Base-by-base conservation (phyloP, 1,140 invertebrate species). In the Phymastichus coffea region DNA sequence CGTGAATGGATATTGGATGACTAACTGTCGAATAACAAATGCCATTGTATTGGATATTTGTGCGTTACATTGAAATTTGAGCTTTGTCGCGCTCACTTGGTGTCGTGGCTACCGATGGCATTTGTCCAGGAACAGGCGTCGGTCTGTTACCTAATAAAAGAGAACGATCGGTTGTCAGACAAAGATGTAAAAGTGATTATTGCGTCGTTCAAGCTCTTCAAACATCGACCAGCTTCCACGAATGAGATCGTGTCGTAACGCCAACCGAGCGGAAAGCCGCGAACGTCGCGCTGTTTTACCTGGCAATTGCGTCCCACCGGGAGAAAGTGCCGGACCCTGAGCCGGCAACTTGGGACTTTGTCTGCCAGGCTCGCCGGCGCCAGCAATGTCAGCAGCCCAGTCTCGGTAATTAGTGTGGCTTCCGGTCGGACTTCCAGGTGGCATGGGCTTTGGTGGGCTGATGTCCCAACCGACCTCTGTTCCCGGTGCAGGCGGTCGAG, bases 401-500 rank as follows among this genome's bases (percentile, higher is more conserved):
- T 78, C 67, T 33, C 71, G 63, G 51, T 76, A 78, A 7, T 51
- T 66, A 17, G 70, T 64, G 4, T 60, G 63, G 43, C 56, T 61
- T 14, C 40, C 60, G 3, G 59, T 59, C 22, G 56, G 66, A 14
- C 56, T 12, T 41, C 60, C 70, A 1, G 70, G 66, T 14, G 22
- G 62, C 1, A 15, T 33, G 7, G 70, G 67, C 25, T 63, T 72
- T 0, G 67, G 20, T 15, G 8, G 17, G 1, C 65, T 51, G 25
- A 69, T 43, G 59, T 78, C 75, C 3, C 67, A 63, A 19, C 74
- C 76, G 1, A 79, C 73, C 38, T 78, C 74, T 1, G 76, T 77
- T 7, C 74, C 75, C 1, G 76, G 74, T 63, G 68, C 77, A 7
- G 72, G 72, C 48, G 43, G 66, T 22, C 47, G 61, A 0, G 67